A percentile compares a stretch with the other conserved stretches of the same genome.
phyloP scores from a whole-genome alignment of 2,113 vertebrate species.

The Raja brachyura region DNA sequence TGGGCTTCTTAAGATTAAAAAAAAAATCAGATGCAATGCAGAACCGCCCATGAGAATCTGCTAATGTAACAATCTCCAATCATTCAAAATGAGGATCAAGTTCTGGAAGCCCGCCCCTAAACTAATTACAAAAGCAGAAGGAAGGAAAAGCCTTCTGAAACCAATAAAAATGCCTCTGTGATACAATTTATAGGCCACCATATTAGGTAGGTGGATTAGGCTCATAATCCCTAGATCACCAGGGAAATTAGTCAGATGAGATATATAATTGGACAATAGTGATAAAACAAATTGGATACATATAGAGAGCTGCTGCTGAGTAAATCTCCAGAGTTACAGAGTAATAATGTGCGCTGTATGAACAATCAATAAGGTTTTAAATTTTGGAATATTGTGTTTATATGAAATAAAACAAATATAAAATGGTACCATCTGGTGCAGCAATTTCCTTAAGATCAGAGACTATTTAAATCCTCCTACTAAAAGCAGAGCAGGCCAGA shows the following conservation, averaged over 20 bases:
- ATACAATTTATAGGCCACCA: background rate
- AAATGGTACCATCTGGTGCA: background rate
- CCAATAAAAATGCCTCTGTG: background rate
- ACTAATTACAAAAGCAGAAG: background rate
- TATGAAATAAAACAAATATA: background rate
- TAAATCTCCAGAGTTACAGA: background rate
- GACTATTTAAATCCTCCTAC: background rate
- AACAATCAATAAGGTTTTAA: background rate
- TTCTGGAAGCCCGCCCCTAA: background rate
- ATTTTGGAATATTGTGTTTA: background rate
- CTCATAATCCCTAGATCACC: background rate
- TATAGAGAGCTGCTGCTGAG: background rate
- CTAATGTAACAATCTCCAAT: background rate
- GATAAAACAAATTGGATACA: background rate
- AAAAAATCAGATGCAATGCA: background rate
- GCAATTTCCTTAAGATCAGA: background rate
- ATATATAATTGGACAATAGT: background rate
- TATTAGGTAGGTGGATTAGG: background rate
- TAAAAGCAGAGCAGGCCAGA: background rate
- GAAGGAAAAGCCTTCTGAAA: background rate
- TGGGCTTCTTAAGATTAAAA: background rate
- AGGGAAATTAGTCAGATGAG: background rate
- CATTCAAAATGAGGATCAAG: background rate
- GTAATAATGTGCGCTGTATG: background rate
- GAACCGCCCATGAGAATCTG: background rate